Conservation (phyloP, 2,888 invertebrate species). For the Thymelicus lineola region DNA sequence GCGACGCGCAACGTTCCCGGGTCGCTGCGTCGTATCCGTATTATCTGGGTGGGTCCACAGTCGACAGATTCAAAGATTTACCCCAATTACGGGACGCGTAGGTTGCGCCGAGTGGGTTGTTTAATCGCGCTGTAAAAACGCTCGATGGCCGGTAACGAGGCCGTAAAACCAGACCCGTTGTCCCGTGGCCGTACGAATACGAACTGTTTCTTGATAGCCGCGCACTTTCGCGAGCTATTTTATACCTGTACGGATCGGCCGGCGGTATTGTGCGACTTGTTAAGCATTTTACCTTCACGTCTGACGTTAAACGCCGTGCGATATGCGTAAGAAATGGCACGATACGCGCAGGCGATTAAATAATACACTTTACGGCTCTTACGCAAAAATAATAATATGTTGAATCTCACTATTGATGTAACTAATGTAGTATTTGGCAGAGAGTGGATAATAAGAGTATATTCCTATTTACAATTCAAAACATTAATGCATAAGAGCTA, state of each 20-base stretch:
- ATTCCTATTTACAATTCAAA: neutral
- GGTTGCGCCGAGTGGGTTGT: constrained; percentile 64
- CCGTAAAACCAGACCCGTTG: constrained; percentile 63
- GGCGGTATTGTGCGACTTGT: constrained; percentile 31
- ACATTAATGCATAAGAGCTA: too few species aligned
- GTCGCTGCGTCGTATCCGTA: neutral
- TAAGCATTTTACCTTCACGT: constrained; percentile 31
- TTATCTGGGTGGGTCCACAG: constrained; percentile 51
- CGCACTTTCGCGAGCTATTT: constrained; percentile 26
- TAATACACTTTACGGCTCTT: neutral
- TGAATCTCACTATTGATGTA: neutral
- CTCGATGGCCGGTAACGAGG: constrained; percentile 74
- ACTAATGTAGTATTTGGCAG: too few species aligned
- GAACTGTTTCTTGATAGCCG: constrained; percentile 53
- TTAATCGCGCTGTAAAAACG: constrained; percentile 79
- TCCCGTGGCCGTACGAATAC: constrained; percentile 60
- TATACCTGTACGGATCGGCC: neutral
- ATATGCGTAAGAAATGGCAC: constrained; percentile 13
- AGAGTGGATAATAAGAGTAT: neutral
- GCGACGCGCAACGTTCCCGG: neutral
- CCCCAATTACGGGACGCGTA: constrained; percentile 72
- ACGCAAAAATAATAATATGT: neutral
- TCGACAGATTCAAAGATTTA: constrained; percentile 71
- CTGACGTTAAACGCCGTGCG: constrained; percentile 15
- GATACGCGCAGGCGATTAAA: neutral